phyloP scores from a whole-genome alignment of 1,140 invertebrate genomes.

The Popillia japonica region DNA sequence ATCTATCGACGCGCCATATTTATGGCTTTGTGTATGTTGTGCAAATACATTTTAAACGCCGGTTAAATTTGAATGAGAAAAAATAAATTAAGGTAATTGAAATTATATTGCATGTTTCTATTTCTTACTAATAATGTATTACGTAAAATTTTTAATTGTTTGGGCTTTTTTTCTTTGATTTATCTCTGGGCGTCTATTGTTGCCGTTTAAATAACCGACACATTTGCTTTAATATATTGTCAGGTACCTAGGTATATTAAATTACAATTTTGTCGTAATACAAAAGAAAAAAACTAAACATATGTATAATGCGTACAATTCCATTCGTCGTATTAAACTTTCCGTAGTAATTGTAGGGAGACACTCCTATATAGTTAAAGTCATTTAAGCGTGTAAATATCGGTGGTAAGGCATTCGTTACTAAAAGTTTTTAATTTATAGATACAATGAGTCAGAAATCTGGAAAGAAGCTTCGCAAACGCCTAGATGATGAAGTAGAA shows the following conservation, averaged over 20 bases:
- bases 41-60: background rate
- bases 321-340: background rate
- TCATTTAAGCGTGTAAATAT: constrained; percentile 21
- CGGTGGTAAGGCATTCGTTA: background rate
- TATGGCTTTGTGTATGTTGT: constrained; percentile 31
- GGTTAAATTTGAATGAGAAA: constrained; percentile 23
- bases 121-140: background rate
- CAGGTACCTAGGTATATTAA: background rate
- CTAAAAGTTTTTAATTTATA: background rate
- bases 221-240: background rate
- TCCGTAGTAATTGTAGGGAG: background rate
- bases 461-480: constrained; percentile 29
- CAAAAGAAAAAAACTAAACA: background rate
- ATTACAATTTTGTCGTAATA: background rate
- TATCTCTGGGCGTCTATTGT: background rate
- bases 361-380: background rate
- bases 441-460: constrained; percentile 15
- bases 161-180: background rate
- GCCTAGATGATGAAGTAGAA: constrained; percentile 10
- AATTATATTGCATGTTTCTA: background rate
- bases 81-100: background rate
- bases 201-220: constrained; percentile 25
- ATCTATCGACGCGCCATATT: constrained; percentile 1
- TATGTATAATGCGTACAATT: background rate
- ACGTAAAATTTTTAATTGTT: background rate